Percentiles rank a stretch among this genome's conserved stretches.
These are phyloP conservation scores for Globodera rostochiensis DNA, from an alignment of 1,140 invertebrate genomes.

Conservation along the genomic window DNA sequence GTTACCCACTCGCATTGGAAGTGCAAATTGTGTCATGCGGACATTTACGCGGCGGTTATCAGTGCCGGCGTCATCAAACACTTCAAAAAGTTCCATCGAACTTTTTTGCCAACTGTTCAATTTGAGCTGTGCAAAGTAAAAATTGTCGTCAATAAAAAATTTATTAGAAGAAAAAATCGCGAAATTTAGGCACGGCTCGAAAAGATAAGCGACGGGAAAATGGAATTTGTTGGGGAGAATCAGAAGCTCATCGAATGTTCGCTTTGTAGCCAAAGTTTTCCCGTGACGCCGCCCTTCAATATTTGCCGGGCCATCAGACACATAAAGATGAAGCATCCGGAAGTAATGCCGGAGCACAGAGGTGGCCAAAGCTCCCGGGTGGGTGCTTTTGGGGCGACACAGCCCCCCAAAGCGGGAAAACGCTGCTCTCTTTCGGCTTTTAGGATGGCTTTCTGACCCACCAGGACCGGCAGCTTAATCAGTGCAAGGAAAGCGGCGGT, in stretches of 20 bases:
- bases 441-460: neutral
- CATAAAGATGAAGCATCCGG: conserved; percentile 60
- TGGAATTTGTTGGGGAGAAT: conserved; percentile 49
- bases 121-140: conserved; percentile 42
- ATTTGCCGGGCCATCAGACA: conserved; percentile 61
- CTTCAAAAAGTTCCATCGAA: conserved; percentile 45
- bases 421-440: neutral
- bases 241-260: conserved; percentile 50
- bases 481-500: neutral
- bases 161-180: neutral
- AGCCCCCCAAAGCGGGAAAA: neutral
- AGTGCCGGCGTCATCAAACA: conserved; percentile 60
- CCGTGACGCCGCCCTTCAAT: conserved; percentile 58
- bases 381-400: neutral
- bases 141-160: neutral
- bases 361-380: conserved; percentile 20
- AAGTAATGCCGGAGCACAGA: conserved; percentile 59
- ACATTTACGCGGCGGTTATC: conserved; percentile 59
- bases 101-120: conserved; percentile 46
- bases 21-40: conserved; percentile 50
- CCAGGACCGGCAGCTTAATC: neutral
- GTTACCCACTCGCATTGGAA: conserved; percentile 59
- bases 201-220: conserved; percentile 52
- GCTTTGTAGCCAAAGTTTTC: conserved; percentile 52
- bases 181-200: conserved; percentile 49